Evolutionary conservation across 2,113 vertebrate species (phyloP).

Genomic region (Paramormyrops kingsleyae): DNA sequence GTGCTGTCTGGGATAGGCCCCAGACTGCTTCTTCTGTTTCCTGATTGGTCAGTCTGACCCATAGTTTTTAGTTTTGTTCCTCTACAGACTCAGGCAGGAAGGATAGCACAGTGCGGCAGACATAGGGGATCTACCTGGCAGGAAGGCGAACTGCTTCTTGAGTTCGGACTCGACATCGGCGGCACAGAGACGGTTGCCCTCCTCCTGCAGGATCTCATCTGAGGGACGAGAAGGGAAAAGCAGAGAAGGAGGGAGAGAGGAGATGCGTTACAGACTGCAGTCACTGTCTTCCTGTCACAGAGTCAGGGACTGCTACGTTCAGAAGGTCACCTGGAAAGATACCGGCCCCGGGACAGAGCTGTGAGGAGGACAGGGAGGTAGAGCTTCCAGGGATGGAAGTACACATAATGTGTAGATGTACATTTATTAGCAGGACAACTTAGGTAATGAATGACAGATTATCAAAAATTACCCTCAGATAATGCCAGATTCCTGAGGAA

Average conservation of each 20-base stretch:
- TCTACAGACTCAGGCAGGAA: neutral
- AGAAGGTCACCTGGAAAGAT: neutral
- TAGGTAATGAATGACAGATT: neutral
- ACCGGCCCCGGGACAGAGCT: neutral
- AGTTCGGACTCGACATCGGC: constrained; percentile 79
- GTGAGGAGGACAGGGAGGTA: neutral
- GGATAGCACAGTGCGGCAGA: too few species aligned
- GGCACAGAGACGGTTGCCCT: constrained; percentile 65
- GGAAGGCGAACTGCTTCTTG: constrained; percentile 81
- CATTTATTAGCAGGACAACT: neutral
- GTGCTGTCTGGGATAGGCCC: neutral
- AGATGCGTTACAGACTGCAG: neutral
- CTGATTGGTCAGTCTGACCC: neutral
- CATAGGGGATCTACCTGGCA: constrained; percentile 65
- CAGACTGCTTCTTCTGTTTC: neutral
- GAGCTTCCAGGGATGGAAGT: neutral
- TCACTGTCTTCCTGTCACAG: neutral
- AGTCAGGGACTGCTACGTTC: neutral
- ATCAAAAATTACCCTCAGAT: neutral
- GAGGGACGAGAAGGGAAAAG: constrained; percentile 20
- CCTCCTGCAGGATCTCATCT: constrained; percentile 86
- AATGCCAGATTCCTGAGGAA: neutral
- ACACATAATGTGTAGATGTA: neutral
- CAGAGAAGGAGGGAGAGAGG: neutral
- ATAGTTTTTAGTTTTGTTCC: neutral